A percentile compares a stretch with the other conserved stretches of the same genome.
Conservation (phyloP, 2,797 vertebrate species). For the Chiroxiphia lanceolata region DNA sequence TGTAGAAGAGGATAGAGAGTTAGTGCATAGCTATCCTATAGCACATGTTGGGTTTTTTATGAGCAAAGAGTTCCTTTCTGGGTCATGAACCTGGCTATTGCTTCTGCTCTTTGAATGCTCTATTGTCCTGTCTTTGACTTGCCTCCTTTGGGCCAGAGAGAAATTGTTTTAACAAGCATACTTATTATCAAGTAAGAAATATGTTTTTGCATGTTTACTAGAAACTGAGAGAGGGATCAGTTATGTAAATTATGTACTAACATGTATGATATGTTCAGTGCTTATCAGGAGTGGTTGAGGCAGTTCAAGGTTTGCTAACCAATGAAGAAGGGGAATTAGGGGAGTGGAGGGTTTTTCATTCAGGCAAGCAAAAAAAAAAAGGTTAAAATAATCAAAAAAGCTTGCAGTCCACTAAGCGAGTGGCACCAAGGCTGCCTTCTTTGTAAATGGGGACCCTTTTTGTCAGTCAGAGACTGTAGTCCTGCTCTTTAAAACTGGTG, state of each 20-base stretch:
- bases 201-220: neutral
- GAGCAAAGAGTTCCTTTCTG: neutral
- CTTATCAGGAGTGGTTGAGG: neutral
- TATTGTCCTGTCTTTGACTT: neutral
- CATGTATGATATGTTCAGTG: rapidly evolving
- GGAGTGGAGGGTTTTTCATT: neutral
- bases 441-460: neutral
- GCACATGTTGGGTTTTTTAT: rapidly evolving
- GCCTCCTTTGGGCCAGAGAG: neutral
- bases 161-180: neutral
- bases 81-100: neutral
- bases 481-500: neutral
- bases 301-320: neutral
- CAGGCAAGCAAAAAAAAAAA: neutral
- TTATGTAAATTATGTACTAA: neutral
- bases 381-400: too few species aligned
- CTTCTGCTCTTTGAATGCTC: neutral
- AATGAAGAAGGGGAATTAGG: neutral
- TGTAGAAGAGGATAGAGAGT: neutral
- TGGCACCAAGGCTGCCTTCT: neutral
- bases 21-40: neutral
- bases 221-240: neutral
- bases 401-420: neutral
- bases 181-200: neutral
- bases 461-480: neutral